Conservation (phyloP, 2,888 invertebrate species). For the Sicus ferrugineus region DNA sequence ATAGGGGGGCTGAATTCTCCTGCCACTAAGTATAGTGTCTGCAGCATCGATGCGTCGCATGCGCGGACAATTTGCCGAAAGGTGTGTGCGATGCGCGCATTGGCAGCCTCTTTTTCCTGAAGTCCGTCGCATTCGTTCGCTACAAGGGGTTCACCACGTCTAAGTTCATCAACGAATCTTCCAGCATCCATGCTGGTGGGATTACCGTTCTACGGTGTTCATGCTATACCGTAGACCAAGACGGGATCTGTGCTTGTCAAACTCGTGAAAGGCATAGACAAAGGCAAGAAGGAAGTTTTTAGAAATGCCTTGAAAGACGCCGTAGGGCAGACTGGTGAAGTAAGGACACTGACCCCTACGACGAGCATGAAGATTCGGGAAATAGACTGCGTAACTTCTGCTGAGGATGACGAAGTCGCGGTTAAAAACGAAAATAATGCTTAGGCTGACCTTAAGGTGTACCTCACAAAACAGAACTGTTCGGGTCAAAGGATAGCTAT, state of each 20-base stretch:
- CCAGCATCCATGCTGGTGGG: neutral
- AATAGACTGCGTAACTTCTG: neutral
- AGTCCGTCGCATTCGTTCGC: neutral
- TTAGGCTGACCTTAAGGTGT: too few relatives aligned
- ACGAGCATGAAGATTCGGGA: neutral
- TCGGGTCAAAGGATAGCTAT: neutral
- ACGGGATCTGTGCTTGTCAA: neutral
- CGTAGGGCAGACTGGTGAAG: neutral
- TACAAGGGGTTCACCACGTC: neutral
- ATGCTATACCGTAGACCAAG: neutral
- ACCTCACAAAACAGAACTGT: neutral
- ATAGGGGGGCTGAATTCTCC: neutral
- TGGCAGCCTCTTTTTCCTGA: neutral
- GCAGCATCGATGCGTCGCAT: neutral
- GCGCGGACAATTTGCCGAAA: neutral
- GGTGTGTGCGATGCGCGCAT: neutral
- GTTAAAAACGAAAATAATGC: neutral
- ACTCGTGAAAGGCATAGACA: neutral
- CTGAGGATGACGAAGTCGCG: neutral
- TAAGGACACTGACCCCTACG: neutral
- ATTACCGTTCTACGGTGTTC: neutral
- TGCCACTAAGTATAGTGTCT: neutral
- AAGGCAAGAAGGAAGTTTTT: neutral
- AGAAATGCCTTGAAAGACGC: neutral
- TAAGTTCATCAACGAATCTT: neutral